Conservation (phyloP, 2,797 vertebrate species). For the Brachyalestes nurse region DNA sequence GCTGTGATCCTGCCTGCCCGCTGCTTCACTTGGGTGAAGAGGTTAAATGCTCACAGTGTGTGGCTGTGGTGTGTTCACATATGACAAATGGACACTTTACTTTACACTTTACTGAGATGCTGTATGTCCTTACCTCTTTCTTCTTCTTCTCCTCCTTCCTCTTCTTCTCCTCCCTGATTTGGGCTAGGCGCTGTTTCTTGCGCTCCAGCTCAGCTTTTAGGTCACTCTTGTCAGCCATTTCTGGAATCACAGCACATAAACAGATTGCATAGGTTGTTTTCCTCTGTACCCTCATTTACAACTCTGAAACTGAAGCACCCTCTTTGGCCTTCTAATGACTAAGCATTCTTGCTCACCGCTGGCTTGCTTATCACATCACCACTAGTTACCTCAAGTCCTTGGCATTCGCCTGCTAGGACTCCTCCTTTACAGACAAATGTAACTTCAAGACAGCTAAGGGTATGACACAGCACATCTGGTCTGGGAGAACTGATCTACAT, state of each 20-base stretch:
- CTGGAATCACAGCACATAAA: slow-evolving; percentile 39
- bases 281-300: not conserved
- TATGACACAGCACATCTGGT: slow-evolving; percentile 20
- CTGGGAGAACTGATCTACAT: not conserved
- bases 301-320: not conserved
- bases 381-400: not conserved
- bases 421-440: not conserved
- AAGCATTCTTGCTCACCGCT: not conserved
- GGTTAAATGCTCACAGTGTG: no score
- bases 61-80: no score
- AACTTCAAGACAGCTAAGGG: not conserved
- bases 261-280: not conserved
- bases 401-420: not conserved
- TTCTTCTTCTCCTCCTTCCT: slow-evolving; percentile 98
- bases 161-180: slow-evolving; percentile 98
- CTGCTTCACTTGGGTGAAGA: no score
- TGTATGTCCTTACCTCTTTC: slow-evolving; percentile 88
- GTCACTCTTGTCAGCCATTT: slow-evolving; percentile 99
- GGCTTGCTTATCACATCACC: no score
- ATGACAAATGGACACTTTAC: no score
- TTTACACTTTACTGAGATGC: slow-evolving; percentile 35
- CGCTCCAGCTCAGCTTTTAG: slow-evolving; percentile 97
- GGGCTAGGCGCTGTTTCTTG: slow-evolving; percentile 97
- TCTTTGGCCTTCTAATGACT: not conserved
- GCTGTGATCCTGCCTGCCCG: no score